A percentile compares a stretch with the other conserved stretches of the same genome.
Evolutionary conservation across 2,888 invertebrate species (phyloP).

Genomic region (Agonopterix arenella): DNA sequence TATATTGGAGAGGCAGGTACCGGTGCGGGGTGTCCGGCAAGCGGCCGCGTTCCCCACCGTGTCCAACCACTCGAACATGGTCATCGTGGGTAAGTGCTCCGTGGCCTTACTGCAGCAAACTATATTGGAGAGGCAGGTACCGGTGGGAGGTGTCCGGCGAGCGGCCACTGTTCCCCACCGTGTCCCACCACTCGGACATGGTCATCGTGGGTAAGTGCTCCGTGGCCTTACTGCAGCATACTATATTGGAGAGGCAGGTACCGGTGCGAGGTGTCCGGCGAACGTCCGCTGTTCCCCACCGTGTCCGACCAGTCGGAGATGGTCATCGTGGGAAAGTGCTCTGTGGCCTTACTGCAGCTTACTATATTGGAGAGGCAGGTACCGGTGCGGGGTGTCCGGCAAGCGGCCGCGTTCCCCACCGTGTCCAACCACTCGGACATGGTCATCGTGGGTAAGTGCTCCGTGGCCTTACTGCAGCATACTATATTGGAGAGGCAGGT

Average conservation of each 20-base stretch:
- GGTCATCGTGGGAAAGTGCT: slow-evolving; percentile 80
- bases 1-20: slow-evolving; percentile 80
- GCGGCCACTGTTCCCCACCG: slow-evolving; percentile 83
- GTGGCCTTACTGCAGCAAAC: neutral
- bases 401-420: slow-evolving; percentile 83
- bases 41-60: slow-evolving; percentile 83
- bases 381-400: slow-evolving; percentile 84
- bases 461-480: neutral
- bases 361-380: slow-evolving; percentile 33
- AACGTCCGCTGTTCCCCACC: slow-evolving; percentile 83
- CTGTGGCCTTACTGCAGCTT: neutral
- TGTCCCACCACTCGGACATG: slow-evolving; percentile 82
- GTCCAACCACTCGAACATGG: slow-evolving; percentile 81
- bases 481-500: slow-evolving; percentile 77
- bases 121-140: slow-evolving; percentile 79
- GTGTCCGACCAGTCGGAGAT: slow-evolving; percentile 82
- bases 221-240: neutral
- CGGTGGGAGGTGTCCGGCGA: slow-evolving; percentile 85
- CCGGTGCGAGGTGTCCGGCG: slow-evolving; percentile 84
- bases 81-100: slow-evolving; percentile 78
- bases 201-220: slow-evolving; percentile 79
- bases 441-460: slow-evolving; percentile 80
- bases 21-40: slow-evolving; percentile 85
- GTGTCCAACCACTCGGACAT: slow-evolving; percentile 82
- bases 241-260: slow-evolving; percentile 46